phyloP scores from a whole-genome alignment of 2,888 invertebrate genomes.

The Biston stratarius region DNA sequence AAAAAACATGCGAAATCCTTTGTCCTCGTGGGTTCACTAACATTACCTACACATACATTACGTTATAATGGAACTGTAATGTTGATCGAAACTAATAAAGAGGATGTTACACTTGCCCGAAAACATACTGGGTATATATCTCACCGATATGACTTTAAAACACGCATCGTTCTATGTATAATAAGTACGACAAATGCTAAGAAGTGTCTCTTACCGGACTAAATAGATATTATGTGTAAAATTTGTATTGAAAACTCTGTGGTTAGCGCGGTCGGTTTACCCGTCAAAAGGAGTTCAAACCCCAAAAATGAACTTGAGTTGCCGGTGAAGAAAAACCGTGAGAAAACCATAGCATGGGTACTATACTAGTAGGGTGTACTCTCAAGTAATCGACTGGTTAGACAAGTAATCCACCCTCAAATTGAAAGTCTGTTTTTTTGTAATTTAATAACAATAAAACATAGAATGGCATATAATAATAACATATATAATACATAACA shows the following conservation, averaged over 20 bases:
- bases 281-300: no score
- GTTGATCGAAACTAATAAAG: slow-evolving; percentile 53
- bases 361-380: neutral
- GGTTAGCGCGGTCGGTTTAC: no score
- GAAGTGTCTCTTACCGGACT: neutral
- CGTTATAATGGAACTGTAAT: slow-evolving; percentile 52
- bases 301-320: no score
- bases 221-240: neutral
- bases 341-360: neutral
- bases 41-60: slow-evolving; percentile 44
- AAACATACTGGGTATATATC: slow-evolving; percentile 32
- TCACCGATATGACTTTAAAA: slow-evolving; percentile 46
- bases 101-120: slow-evolving; percentile 41
- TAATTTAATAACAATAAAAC: no score
- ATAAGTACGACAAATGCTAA: neutral
- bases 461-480: no score
- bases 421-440: no score
- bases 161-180: slow-evolving; percentile 50
- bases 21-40: slow-evolving; percentile 19
- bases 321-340: no score
- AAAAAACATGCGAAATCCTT: slow-evolving; percentile 15
- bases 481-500: no score
- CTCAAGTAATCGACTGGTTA: neutral
- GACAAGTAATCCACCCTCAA: no score
- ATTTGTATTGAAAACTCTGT: no score